Percentiles rank a stretch among this genome's conserved stretches.
phyloP scores from a whole-genome alignment of 2,797 vertebrate genomes.

The Mus spretus region DNA sequence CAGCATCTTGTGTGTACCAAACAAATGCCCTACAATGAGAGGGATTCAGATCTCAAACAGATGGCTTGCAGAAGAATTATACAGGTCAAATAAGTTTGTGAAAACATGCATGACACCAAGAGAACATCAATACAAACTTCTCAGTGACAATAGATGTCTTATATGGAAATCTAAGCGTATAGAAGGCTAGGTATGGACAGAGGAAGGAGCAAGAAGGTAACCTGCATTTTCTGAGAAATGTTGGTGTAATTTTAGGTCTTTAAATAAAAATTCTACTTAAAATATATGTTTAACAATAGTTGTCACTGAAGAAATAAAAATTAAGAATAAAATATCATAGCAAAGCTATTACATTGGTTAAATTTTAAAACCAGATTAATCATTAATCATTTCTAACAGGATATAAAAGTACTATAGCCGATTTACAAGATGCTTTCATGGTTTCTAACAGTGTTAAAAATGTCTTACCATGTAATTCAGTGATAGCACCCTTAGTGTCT shows the following conservation, averaged over 20 bases:
- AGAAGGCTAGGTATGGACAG: rapidly evolving
- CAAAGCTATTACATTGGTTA: neutral
- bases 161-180: neutral
- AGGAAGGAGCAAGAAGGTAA: rapidly evolving
- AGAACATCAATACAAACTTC: no score
- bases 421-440: neutral
- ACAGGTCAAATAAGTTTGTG: neutral
- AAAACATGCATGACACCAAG: neutral
- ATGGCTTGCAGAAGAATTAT: neutral
- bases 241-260: neutral
- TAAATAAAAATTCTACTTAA: neutral
- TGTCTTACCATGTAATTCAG: neutral
- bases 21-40: neutral
- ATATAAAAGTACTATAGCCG: neutral
- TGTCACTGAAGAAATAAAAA: neutral
- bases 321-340: neutral
- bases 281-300: neutral
- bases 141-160: neutral
- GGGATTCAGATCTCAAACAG: neutral
- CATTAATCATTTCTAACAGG: neutral
- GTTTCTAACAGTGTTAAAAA: neutral
- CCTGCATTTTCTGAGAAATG: neutral
- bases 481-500: neutral
- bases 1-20: neutral
- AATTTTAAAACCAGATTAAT: neutral